Evolutionary conservation across 2,888 invertebrate genomes (phyloP).

Genomic region (Tyria jacobaeae): DNA sequence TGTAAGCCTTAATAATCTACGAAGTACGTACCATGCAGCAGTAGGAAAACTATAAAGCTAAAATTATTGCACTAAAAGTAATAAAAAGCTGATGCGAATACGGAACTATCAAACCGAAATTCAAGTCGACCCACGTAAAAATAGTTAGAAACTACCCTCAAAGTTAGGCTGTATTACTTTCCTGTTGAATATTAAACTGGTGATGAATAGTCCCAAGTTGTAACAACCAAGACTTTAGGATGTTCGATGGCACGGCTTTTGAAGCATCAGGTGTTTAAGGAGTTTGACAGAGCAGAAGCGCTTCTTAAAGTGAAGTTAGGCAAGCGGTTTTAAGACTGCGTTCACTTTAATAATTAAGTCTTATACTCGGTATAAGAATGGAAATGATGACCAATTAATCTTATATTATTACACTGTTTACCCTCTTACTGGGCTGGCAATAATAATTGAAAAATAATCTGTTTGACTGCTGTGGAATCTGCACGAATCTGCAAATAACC

Average conservation of each 20-base stretch:
- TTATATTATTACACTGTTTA: too few relatives aligned
- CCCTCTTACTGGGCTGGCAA: too few relatives aligned
- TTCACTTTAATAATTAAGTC: not conserved
- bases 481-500: too few relatives aligned
- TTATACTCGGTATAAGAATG: too few relatives aligned
- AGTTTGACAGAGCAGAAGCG: not conserved
- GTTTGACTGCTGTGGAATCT: too few relatives aligned
- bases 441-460: too few relatives aligned
- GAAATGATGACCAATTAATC: too few relatives aligned
- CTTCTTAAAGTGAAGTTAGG: not conserved
- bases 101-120: constrained; percentile 17
- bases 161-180: constrained; percentile 48
- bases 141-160: constrained; percentile 49
- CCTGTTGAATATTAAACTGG: constrained; percentile 53
- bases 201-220: constrained; percentile 37
- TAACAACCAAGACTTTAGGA: constrained; percentile 13
- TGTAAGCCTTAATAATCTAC: too few relatives aligned
- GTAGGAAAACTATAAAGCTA: not conserved
- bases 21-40: not conserved
- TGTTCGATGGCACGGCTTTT: not conserved
- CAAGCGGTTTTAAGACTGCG: not conserved
- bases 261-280: not conserved
- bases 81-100: constrained; percentile 1
- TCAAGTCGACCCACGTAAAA: constrained; percentile 48
- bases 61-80: constrained; percentile 6